Evolutionary conservation across 1,140 invertebrate species (phyloP), one percentile per base, ranked within the genome.

Genomic region (Aphaenogaster rudis): DNA sequence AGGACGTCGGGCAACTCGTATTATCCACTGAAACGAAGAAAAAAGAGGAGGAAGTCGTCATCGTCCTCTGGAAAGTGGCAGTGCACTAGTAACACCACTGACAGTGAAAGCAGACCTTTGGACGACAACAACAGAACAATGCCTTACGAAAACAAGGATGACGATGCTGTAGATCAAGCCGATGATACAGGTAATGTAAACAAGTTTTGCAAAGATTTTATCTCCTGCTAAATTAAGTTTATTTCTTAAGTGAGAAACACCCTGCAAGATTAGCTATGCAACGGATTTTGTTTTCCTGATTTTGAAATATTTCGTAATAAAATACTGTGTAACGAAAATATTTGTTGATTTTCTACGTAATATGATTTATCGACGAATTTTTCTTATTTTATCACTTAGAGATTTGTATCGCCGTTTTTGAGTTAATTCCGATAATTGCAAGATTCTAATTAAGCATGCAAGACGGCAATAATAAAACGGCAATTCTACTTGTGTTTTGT

Each of bases 41-140:
- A 94, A 88, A 95, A 95, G 71, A 94, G 94, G 86, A 93, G 94
- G 89, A 95, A 95, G 88, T 93, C 94, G 0, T 94, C 94, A 59
- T 92, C 93, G 6, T 94, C 94, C 6, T 94, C 93, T 6, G 93
- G 93, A 45, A 95, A 95, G 86, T 94, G 94, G 93, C 90, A 91
- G 52, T 88, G 88, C 81, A 92, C 82, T 77, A 87, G 86, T 9
- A 91, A 72, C 61, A 84, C 88, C 33, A 88, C 86, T 0, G 91
- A 92, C 50, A 89, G 77, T 45, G 93, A 94, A 76, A 92, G 85
- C 78, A 89, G 88, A 63, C 77, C 91, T 74, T 36, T 88, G 33
- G 89, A 91, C 71, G 93, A 95, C 17, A 92, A 91, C 72, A 92
- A 89, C n/a, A 93, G 93, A 82, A 92, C 93, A 11, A 66, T 77